phyloP scores from a whole-genome alignment of 2,888 invertebrate species.

The Encarsia formosa region DNA sequence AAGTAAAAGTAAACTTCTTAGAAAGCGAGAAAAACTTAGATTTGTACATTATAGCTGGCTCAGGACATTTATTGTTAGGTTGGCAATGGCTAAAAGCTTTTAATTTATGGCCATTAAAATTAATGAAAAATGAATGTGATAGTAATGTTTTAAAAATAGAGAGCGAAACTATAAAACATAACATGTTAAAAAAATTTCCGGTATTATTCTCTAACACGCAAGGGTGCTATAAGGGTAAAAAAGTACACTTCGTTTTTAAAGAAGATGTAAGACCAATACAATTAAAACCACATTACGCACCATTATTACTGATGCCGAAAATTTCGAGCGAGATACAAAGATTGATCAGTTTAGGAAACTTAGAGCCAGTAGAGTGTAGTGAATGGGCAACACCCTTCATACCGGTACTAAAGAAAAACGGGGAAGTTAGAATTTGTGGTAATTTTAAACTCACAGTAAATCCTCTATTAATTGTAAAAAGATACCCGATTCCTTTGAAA shows the following conservation, averaged over 20 bases:
- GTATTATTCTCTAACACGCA: conserved; percentile 13
- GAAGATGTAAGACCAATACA: conserved; percentile 24
- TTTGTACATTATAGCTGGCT: no score
- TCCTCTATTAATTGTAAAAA: conserved; percentile 30
- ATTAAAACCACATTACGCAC: conserved; percentile 29
- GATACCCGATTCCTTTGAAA: conserved; percentile 34
- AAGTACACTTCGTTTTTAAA: conserved; percentile 29
- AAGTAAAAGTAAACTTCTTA: no score
- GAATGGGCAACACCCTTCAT: conserved; percentile 41
- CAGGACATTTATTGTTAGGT: no score
- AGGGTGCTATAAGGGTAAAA: conserved; percentile 21
- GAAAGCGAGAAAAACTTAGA: no score
- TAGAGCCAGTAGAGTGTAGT: conserved; percentile 29
- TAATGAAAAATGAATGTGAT: no score
- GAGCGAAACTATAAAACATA: not conserved
- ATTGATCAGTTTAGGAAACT: conserved; percentile 28
- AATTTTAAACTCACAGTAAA: conserved; percentile 36
- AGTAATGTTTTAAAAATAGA: no score
- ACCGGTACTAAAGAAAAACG: conserved; percentile 33
- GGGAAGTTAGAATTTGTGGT: conserved; percentile 30
- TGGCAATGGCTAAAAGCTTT: no score
- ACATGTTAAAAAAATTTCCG: conserved; percentile 20
- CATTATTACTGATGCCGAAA: conserved; percentile 26
- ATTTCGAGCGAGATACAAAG: conserved; percentile 22
- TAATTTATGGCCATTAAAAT: no score